Evolutionary conservation across 1,140 invertebrate genomes (phyloP).

Genomic region (Drosophila sulfurigaster): DNA sequence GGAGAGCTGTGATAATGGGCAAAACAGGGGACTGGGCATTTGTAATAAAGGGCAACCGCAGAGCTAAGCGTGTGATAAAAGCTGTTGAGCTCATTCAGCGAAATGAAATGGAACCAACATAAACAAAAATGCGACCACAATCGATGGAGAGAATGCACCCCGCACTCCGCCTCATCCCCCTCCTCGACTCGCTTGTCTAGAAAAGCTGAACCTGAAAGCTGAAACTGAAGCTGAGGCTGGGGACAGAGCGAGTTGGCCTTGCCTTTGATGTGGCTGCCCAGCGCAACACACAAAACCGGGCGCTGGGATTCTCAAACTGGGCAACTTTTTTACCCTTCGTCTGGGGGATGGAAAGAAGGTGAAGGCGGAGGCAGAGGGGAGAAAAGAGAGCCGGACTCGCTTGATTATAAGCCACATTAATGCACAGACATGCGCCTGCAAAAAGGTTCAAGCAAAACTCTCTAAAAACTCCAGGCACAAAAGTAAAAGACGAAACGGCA

Average conservation of each 20-base stretch:
- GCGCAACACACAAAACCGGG: constrained; percentile 16
- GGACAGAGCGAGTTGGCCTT: constrained; percentile 29
- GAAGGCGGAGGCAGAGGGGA: no score
- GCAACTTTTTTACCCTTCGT: constrained; percentile 56
- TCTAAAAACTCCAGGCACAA: constrained; percentile 37
- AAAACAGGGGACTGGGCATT: constrained; percentile 4
- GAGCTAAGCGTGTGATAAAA: constrained; percentile 60
- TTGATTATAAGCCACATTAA: constrained; percentile 83
- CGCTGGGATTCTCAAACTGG: constrained; percentile 43
- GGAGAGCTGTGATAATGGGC: neutral
- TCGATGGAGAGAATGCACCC: constrained; percentile 39
- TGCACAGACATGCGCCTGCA: constrained; percentile 74
- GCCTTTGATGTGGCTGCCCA: constrained; percentile 74
- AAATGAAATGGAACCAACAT: constrained; percentile 64
- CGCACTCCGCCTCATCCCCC: no score
- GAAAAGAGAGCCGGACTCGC: constrained; percentile 16
- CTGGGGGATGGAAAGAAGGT: neutral
- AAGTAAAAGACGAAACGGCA: constrained; percentile 54
- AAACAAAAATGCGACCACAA: constrained; percentile 73
- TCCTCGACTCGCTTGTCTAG: neutral
- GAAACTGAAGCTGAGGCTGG: neutral
- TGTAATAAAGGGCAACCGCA: constrained; percentile 58
- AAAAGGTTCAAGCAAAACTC: constrained; percentile 46
- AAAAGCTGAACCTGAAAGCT: neutral
- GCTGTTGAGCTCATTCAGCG: constrained; percentile 44